These are phyloP conservation scores for Temnopleurus reevesii DNA, from an alignment of 53 echinoderm and acorn worm genomes.

Conservation along the genomic window DNA sequence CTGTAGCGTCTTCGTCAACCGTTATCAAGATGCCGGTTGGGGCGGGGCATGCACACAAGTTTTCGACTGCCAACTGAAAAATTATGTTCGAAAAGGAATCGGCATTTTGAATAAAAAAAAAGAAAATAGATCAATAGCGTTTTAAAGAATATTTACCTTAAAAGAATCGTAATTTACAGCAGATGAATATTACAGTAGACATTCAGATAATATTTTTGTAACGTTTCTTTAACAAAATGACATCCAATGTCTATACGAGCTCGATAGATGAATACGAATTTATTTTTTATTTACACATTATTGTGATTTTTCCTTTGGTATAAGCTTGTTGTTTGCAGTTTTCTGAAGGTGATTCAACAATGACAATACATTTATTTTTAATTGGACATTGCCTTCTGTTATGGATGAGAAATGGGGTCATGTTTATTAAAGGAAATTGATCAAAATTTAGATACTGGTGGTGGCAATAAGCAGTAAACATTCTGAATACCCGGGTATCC, in stretches of 20 bases:
- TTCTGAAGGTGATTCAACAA: too few species aligned
- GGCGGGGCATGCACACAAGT: neutral
- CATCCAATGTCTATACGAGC: too few species aligned
- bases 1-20: constrained; percentile 11
- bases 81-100: neutral
- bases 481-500: too few species aligned
- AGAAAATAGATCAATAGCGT: neutral
- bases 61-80: neutral
- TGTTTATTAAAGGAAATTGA: too few species aligned
- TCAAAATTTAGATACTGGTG: too few species aligned
- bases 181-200: neutral
- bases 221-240: too few species aligned
- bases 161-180: neutral
- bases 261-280: neutral
- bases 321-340: too few species aligned
- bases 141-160: neutral
- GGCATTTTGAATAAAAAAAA: neutral
- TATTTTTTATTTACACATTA: neutral
- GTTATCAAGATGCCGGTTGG: neutral
- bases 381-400: too few species aligned
- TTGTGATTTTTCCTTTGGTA: neutral
- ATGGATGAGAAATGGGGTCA: too few species aligned
- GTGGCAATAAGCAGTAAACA: too few species aligned
- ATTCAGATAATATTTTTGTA: neutral
- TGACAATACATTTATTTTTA: too few species aligned